Base-by-base conservation (phyloP, 2,113 vertebrate species). In the Cacatua alba region DNA sequence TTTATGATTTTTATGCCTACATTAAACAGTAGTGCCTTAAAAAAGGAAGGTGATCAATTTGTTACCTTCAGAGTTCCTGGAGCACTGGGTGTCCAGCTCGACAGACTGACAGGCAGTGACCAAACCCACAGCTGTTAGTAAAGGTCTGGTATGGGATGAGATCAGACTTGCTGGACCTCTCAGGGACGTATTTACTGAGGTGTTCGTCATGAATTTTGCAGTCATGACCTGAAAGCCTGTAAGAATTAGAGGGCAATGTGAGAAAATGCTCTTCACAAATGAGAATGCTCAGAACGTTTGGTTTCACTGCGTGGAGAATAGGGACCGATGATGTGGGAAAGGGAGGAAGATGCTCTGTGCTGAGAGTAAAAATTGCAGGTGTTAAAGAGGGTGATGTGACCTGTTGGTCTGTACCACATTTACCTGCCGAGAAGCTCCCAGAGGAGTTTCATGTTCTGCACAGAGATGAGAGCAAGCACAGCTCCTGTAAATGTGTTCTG, bases 141-240 rank as follows among this genome's bases (percentile, higher is more conserved):
- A 76, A 71, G 53, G 10, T 9, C 29, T 62, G 21, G 33, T 75
- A 4, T 29, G 16, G 87, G 62, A 59, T 75, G 81, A 62, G 12
- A 39, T 77, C 49, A 76, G 64, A 18, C 9, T 82, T 72, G 35
- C 35, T 97, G 31, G 31, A 78, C 43, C 14, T 31, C 28, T 94
- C n/a, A 64, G 44, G 35, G 72, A 62, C 92, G 29, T 91, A 39
- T 78, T 86, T 92, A 76, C 52, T 92, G 79, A 84, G 65, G 53
- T 82, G 23, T 64, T 94, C n/a, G 12, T 83, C 60, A 70, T 82
- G 57, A 85, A 88, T 92, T 96, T 90, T 96, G 33, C n/a, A 55
- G 24, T 88, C 67, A 29, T 31, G n/a, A 69, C 93, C 94, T 86
- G 74, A 91, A 97, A 91, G 62, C 59, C 18, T 24, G 41, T 18